Percentiles rank a stretch among this genome's conserved stretches.
These are phyloP conservation scores for Caracal caracal DNA, from an alignment of 2,113 vertebrate genomes.

Conservation along the genomic window DNA sequence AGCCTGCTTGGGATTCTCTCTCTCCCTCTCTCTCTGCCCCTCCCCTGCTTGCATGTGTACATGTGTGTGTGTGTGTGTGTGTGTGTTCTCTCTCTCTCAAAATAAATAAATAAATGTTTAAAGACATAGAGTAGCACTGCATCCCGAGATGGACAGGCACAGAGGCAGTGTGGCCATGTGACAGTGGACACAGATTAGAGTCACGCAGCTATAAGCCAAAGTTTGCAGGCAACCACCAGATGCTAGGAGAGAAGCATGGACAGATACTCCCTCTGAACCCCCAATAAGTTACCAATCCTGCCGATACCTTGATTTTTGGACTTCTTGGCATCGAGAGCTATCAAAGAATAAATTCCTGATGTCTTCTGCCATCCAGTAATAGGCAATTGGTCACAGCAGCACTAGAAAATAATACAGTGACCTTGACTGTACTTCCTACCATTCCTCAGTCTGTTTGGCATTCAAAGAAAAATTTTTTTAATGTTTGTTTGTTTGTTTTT, in stretches of 20 bases:
- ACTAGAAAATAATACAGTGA: neutral
- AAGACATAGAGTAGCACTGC: neutral
- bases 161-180: neutral
- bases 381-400: neutral
- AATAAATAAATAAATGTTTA: neutral
- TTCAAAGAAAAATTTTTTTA: no score
- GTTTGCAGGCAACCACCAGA: neutral
- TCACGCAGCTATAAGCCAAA: neutral
- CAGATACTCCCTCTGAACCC: neutral
- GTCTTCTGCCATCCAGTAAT: neutral
- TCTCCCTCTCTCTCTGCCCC: no score
- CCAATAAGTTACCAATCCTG: neutral
- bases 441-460: neutral
- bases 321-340: neutral
- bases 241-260: neutral
- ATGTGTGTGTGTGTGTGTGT: no score
- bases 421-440: neutral
- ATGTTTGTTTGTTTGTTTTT: no score
- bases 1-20: no score
- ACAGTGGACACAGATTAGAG: fast-evolving
- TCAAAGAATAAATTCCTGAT: neutral
- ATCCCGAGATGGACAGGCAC: neutral
- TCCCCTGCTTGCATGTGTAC: no score
- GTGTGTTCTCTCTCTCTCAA: no score
- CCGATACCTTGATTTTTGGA: neutral